Evolutionary conservation across 2,113 vertebrate genomes (phyloP), one percentile per base, ranked within the genome.

Genomic region (Leucosticte australis): DNA sequence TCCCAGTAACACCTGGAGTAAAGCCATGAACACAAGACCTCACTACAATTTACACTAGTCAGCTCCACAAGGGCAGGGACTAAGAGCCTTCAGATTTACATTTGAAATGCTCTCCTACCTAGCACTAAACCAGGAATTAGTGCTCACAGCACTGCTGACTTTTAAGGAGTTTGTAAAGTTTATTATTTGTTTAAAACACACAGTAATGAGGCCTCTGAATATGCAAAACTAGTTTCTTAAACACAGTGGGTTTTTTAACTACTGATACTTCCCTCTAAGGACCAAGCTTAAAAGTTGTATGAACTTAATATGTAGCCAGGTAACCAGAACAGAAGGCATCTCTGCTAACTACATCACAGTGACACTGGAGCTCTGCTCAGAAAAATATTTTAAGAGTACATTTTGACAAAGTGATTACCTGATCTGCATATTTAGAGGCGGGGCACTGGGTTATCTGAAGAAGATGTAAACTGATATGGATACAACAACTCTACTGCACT

Each of bases 381-480:
- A n/a, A 81, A 78, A 83, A 44, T 0, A 0, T 44, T 83, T 82
- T 52, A 47, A 62, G 10, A 33, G 56, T 81, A 31, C n/a, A 6
- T 82, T 52, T 86, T n/a, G 84, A 74, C 24, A 49, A 9, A 42
- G 59, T 41, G 24, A 84, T 92, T 70, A 82, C 41, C 31, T 7
- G 2, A 64, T 37, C 56, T 82, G 57, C 14, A 10, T n/a, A 56
- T 68, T 89, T 81, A 87, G 79, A 94, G 74, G 30, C 35, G 83
- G 50, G 33, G 26, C 60, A 67, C 28, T 60, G 41, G 27, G 68
- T 87, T 90, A 52, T 27, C 60, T 71, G 35, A 71, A 70, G 41
- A 90, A 50, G 15, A 81, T 0, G 0, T 28, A 84, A 86, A 56
- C 22, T 71, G 49, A 68, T 64, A 75, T 0, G 2, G 41, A 59